A percentile compares a stretch with the other conserved stretches of the same genome.
Evolutionary conservation across 2,797 vertebrate genomes (phyloP).

Genomic region (Crocodylus rhombifer): DNA sequence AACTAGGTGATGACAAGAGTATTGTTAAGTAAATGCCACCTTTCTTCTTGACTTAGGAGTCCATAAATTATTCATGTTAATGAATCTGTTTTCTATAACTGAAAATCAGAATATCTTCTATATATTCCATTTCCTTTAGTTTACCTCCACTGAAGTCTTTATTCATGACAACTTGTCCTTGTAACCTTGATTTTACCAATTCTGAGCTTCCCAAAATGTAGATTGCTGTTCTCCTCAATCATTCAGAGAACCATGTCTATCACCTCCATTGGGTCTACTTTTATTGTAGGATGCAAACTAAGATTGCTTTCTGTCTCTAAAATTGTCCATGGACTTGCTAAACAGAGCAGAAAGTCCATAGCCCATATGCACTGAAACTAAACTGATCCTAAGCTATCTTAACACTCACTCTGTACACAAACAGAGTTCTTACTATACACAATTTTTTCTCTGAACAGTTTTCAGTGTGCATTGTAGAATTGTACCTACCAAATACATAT

Average conservation of each 20-base stretch:
- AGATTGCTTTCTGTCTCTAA: neutral
- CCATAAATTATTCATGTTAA: neutral
- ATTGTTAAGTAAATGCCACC: neutral
- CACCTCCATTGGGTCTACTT: neutral
- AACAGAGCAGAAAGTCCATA: neutral
- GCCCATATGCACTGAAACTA: neutral
- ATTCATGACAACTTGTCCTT: neutral
- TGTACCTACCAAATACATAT: neutral
- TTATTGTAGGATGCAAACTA: neutral
- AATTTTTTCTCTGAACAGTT: neutral
- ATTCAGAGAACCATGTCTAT: neutral
- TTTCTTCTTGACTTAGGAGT: neutral
- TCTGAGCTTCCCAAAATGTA: conserved; percentile 14
- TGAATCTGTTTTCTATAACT: neutral
- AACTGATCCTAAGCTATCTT: neutral
- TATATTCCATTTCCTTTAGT: conserved; percentile 26
- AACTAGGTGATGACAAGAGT: neutral
- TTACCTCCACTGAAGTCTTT: neutral
- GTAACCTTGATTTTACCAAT: neutral
- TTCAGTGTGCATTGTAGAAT: neutral
- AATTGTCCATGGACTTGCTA: neutral
- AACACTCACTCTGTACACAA: neutral
- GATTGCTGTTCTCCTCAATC: neutral
- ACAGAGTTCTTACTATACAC: neutral
- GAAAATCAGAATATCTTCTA: neutral